phyloP scores from a whole-genome alignment of 1,140 invertebrate genomes.

The Lepidostoma basale region DNA sequence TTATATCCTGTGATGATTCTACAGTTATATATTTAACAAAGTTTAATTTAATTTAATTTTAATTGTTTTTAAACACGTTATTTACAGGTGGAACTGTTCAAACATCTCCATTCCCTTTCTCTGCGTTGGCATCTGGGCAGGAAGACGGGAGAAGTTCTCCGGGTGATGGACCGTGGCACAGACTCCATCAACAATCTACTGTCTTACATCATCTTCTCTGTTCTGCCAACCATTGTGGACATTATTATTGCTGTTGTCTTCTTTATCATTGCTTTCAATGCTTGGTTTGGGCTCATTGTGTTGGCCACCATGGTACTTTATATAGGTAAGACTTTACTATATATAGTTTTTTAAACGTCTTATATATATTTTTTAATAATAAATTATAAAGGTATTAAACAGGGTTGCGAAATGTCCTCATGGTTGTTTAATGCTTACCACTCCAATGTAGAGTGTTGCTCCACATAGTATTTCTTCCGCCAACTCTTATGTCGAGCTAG shows the following conservation, averaged over 20 bases:
- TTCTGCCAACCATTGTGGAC: slow-evolving; percentile 90
- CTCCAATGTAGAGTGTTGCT: too few species aligned
- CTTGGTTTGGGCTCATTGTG: slow-evolving; percentile 93
- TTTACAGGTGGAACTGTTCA: slow-evolving; percentile 73
- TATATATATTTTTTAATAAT: too few species aligned
- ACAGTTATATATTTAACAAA: not conserved
- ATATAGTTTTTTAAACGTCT: too few species aligned
- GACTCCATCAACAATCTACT: slow-evolving; percentile 93
- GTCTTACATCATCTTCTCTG: slow-evolving; percentile 86
- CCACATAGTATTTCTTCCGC: too few species aligned
- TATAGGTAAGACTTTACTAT: slow-evolving; percentile 77
- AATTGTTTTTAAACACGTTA: slow-evolving; percentile 43
- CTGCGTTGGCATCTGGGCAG: slow-evolving; percentile 88
- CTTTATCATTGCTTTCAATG: slow-evolving; percentile 87
- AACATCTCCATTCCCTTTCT: slow-evolving; percentile 85
- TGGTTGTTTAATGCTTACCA: too few species aligned
- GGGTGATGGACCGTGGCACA: slow-evolving; percentile 94
- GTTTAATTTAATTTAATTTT: slow-evolving; percentile 24
- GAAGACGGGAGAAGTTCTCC: slow-evolving; percentile 94
- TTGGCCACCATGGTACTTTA: slow-evolving; percentile 92
- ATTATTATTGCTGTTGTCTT: slow-evolving; percentile 92
- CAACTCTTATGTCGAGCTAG: too few species aligned
- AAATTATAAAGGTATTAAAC: too few species aligned
- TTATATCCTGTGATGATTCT: too few species aligned
- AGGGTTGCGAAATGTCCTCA: too few species aligned